These are phyloP conservation scores for Cantharis nigra DNA, from an alignment of 2,888 invertebrate genomes.

Conservation along the genomic window DNA sequence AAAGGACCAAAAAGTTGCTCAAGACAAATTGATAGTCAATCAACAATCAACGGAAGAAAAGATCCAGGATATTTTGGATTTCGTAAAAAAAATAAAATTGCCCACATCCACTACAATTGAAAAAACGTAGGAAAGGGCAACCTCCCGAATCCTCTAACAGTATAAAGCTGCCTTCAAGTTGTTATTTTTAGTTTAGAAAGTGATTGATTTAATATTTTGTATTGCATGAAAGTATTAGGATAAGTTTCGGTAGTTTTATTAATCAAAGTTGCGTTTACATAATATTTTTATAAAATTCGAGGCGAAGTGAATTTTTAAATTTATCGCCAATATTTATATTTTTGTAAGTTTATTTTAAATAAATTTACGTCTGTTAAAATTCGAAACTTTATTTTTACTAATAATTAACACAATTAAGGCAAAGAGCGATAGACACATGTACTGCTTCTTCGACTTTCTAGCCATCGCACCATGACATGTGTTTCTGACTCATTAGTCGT, in stretches of 20 bases:
- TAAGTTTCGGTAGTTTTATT: background rate
- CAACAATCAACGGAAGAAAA: slow-evolving; percentile 51
- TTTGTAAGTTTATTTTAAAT: background rate
- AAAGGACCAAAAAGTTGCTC: slow-evolving; percentile 49
- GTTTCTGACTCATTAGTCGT: too few relatives aligned
- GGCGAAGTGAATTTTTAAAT: background rate
- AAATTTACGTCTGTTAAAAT: background rate
- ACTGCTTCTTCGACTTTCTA: too few relatives aligned
- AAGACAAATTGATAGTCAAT: slow-evolving; percentile 47
- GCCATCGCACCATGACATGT: too few relatives aligned
- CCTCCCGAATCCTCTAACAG: background rate
- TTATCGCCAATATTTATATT: background rate
- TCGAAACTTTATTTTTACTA: too few relatives aligned
- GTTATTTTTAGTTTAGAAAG: background rate
- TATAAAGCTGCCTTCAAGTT: background rate
- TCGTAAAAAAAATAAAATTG: slow-evolving; percentile 46
- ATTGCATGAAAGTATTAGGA: background rate
- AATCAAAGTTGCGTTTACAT: background rate
- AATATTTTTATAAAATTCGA: background rate
- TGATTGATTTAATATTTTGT: background rate
- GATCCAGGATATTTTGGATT: slow-evolving; percentile 50
- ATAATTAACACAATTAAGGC: too few relatives aligned
- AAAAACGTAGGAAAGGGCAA: background rate
- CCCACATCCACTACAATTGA: slow-evolving; percentile 4
- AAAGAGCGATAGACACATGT: too few relatives aligned